Evolutionary conservation across 2,113 vertebrate species (phyloP).

Genomic region (Stictonetta naevosa): DNA sequence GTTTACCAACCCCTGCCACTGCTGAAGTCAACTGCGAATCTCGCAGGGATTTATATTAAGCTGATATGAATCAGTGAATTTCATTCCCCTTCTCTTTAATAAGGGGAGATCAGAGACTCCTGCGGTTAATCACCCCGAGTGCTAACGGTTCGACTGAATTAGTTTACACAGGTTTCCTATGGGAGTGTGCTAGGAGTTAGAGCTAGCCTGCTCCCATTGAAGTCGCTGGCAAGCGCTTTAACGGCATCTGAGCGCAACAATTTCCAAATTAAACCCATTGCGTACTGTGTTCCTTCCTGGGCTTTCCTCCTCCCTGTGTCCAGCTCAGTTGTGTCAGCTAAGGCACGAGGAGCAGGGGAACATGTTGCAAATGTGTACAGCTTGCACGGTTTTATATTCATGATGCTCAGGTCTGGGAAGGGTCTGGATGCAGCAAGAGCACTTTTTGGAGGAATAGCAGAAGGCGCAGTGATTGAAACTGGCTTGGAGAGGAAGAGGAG

Average conservation of each 20-base stretch:
- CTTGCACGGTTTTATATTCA: neutral
- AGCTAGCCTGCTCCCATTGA: neutral
- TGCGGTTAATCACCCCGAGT: constrained; percentile 43
- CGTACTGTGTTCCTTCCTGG: neutral
- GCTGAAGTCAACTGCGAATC: neutral
- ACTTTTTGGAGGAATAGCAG: neutral
- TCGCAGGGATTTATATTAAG: constrained; percentile 59
- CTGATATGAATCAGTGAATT: constrained; percentile 62
- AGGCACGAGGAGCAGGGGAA: neutral
- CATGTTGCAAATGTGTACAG: neutral
- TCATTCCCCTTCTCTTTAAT: constrained; percentile 57
- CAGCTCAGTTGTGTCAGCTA: fast-evolving
- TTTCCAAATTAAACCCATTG: neutral
- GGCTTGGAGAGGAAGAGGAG: neutral
- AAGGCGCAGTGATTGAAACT: neutral
- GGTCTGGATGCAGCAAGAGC: neutral
- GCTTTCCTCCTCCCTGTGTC: neutral
- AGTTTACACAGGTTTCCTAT: constrained; percentile 45
- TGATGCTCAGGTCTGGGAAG: neutral
- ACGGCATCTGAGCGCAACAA: neutral
- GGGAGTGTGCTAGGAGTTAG: neutral
- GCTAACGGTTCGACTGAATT: constrained; percentile 48
- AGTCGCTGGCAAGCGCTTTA: constrained; percentile 7
- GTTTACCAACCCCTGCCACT: neutral
- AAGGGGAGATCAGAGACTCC: constrained; percentile 58